phyloP scores from a whole-genome alignment of 2,113 vertebrate genomes.

The Nycticryphes semicollaris region DNA sequence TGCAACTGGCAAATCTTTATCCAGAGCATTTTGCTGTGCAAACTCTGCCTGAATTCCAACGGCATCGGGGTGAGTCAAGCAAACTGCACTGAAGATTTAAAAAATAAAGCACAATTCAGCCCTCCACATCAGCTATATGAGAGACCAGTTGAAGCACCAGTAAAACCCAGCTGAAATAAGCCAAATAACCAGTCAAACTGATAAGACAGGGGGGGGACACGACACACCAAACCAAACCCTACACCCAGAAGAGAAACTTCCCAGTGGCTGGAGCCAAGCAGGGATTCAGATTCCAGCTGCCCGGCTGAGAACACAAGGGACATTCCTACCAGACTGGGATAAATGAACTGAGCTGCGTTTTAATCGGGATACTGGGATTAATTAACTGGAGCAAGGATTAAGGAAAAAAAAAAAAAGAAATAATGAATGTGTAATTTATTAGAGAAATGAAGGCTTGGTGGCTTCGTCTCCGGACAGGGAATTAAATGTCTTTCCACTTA shows the following conservation, averaged over 20 bases:
- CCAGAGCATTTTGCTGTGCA: neutral
- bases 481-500: neutral
- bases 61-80: neutral
- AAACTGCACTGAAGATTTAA: neutral
- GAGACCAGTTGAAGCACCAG: neutral
- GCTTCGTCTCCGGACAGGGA: neutral
- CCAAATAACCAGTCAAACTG: neutral
- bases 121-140: rapidly evolving
- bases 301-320: neutral
- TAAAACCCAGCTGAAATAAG: neutral
- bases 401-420: neutral
- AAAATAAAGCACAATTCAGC: neutral
- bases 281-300: neutral
- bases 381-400: neutral
- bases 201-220: rapidly evolving
- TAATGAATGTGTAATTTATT: neutral
- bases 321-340: neutral
- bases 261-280: neutral
- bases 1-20: neutral
- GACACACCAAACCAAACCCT: neutral
- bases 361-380: neutral
- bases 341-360: neutral
- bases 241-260: neutral
- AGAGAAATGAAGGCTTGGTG: neutral
- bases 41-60: neutral